Evolutionary conservation across 2,797 vertebrate species (phyloP).

Genomic region (Benthosema pterotum): DNA sequence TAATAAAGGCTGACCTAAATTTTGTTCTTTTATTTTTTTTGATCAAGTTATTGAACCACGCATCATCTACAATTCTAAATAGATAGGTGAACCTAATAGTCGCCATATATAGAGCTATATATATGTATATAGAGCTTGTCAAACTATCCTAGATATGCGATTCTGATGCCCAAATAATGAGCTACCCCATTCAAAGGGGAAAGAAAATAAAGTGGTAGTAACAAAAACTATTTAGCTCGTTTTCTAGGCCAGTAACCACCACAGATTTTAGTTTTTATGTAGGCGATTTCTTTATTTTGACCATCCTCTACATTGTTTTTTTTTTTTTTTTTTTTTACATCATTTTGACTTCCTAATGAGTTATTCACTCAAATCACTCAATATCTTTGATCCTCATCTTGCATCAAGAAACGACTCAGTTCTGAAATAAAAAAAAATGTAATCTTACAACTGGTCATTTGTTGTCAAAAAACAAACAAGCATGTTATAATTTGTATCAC

Average conservation of each 20-base stretch:
- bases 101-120: background rate
- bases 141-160: too few species aligned
- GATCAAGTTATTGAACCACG: conserved; percentile 23
- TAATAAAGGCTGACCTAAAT: conserved; percentile 29
- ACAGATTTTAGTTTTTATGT: conserved; percentile 31
- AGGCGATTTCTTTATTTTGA: conserved; percentile 27
- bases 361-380: conserved; percentile 41
- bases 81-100: conserved; percentile 3
- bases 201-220: too few species aligned
- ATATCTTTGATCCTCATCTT: conserved; percentile 30
- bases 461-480: conserved; percentile 29
- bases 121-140: too few species aligned
- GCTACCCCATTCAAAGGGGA: too few species aligned
- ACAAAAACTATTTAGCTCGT: background rate
- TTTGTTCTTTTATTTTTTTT: conserved; percentile 44
- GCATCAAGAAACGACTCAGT: conserved; percentile 28
- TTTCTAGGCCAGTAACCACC: conserved; percentile 15
- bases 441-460: conserved; percentile 23
- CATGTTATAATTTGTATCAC: conserved; percentile 23
- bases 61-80: conserved; percentile 24
- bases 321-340: conserved; percentile 24
- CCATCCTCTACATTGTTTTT: conserved; percentile 28
- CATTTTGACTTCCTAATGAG: conserved; percentile 43
- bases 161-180: background rate
- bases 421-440: conserved; percentile 27